These are phyloP conservation scores for Candidula unifasciata DNA, from an alignment of 2,888 invertebrate genomes.

Conservation along the genomic window DNA sequence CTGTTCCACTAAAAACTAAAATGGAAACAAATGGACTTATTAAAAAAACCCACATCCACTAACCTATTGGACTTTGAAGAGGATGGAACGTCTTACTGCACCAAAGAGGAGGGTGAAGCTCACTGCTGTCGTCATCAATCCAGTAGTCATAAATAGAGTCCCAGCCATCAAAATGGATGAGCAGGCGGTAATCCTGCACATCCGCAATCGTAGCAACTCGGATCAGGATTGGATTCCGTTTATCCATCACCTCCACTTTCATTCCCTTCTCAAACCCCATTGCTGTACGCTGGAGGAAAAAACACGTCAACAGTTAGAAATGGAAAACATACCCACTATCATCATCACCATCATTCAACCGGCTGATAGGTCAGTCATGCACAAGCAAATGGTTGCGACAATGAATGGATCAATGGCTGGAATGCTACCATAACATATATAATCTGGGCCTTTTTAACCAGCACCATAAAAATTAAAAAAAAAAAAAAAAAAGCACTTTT, in stretches of 20 bases:
- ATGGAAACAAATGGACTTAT: too few species aligned
- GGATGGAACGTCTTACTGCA: constrained; percentile 92
- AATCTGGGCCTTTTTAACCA: too few species aligned
- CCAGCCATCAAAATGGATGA: constrained; percentile 93
- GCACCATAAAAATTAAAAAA: too few species aligned
- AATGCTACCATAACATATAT: too few species aligned
- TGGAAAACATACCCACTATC: not conserved
- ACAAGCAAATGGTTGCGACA: too few species aligned
- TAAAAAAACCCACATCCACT: too few species aligned
- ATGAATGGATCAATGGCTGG: too few species aligned
- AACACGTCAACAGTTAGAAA: not conserved
- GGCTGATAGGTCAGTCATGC: too few species aligned
- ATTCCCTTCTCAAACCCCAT: constrained; percentile 89
- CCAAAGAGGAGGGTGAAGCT: constrained; percentile 95
- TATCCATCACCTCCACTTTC: constrained; percentile 93
- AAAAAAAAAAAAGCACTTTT: too few species aligned
- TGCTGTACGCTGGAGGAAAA: constrained; percentile 82
- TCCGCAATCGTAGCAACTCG: constrained; percentile 90
- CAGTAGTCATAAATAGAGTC: constrained; percentile 89
- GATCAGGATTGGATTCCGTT: constrained; percentile 86
- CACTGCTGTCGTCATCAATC: constrained; percentile 93
- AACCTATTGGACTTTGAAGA: constrained; percentile 87
- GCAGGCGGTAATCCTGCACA: constrained; percentile 84
- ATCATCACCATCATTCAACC: too few species aligned
- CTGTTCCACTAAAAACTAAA: not conserved